These are phyloP conservation scores for Sphaerophoria taeniata DNA, from an alignment of 2,888 invertebrate species.

Conservation along the genomic window DNA sequence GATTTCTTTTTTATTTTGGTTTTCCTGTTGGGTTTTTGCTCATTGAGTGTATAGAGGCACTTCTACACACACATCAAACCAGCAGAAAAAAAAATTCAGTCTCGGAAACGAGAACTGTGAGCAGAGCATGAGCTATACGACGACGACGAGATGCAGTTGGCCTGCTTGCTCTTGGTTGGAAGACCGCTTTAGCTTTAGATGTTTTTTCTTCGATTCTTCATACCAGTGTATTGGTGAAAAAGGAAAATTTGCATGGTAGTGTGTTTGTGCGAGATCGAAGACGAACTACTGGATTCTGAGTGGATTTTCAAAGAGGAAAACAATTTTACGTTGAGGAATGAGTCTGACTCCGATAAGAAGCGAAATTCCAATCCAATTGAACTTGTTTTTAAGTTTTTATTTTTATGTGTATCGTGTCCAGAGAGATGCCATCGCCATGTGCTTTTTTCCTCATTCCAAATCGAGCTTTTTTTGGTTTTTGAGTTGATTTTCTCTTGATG, in stretches of 20 bases:
- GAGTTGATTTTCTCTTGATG: slow-evolving; percentile 32
- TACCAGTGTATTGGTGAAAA: slow-evolving; percentile 47
- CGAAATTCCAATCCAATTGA: slow-evolving; percentile 59
- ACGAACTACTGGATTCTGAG: slow-evolving; percentile 75
- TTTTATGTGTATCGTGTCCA: background rate
- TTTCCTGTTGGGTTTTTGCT: slow-evolving; percentile 72
- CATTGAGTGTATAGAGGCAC: slow-evolving; percentile 56
- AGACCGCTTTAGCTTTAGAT: slow-evolving; percentile 58
- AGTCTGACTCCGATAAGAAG: slow-evolving; percentile 70
- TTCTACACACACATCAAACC: slow-evolving; percentile 42
- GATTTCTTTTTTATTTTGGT: slow-evolving; percentile 35
- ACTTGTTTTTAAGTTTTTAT: slow-evolving; percentile 9
- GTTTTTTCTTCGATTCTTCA: slow-evolving; percentile 44
- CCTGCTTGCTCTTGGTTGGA: slow-evolving; percentile 59
- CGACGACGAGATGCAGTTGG: slow-evolving; percentile 50
- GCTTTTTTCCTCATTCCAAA: slow-evolving; percentile 44
- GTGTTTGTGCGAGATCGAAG: slow-evolving; percentile 55
- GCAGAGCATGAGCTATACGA: slow-evolving; percentile 47
- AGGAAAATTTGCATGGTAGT: slow-evolving; percentile 56
- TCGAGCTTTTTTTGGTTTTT: slow-evolving; percentile 52
- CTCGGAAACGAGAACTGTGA: slow-evolving; percentile 53
- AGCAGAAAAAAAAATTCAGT: slow-evolving; percentile 63
- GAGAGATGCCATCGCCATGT: slow-evolving; percentile 53
- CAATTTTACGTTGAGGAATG: slow-evolving; percentile 45
- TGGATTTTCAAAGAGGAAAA: slow-evolving; percentile 63